phyloP scores from a whole-genome alignment of 2,797 vertebrate species.

The Schizothorax lantsangensis region DNA sequence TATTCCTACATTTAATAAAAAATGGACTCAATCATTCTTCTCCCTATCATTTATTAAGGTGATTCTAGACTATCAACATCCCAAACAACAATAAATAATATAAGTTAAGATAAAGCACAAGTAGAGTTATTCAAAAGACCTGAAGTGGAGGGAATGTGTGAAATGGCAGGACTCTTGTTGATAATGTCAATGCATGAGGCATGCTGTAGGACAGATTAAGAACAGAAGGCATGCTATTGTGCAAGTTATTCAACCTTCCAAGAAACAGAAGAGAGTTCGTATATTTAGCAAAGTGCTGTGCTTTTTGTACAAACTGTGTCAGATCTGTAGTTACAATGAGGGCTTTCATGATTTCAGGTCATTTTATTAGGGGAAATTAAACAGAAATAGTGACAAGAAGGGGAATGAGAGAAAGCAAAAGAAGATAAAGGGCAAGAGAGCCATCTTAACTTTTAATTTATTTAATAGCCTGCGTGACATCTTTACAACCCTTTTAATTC shows the following conservation, averaged over 20 bases:
- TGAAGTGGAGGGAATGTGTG: not conserved
- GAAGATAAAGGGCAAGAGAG: not conserved
- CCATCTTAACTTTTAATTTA: not conserved
- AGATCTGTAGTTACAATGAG: constrained; percentile 36
- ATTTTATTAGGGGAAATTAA: constrained; percentile 27
- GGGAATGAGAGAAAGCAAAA: not conserved
- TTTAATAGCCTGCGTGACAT: not conserved
- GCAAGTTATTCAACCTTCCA: constrained; percentile 39
- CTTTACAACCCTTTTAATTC: not conserved
- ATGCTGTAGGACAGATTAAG: constrained; percentile 14
- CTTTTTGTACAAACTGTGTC: constrained; percentile 34
- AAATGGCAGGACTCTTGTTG: not conserved
- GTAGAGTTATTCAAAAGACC: not conserved
- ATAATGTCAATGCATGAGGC: constrained; percentile 25
- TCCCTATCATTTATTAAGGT: not conserved
- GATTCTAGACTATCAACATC: not conserved
- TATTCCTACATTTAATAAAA: not conserved
- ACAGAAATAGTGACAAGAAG: not conserved
- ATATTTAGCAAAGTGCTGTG: constrained; percentile 36
- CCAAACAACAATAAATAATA: not conserved
- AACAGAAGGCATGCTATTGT: constrained; percentile 29
- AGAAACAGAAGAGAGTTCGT: constrained; percentile 14
- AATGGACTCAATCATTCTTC: not conserved
- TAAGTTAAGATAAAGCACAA: not conserved
- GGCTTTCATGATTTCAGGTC: constrained; percentile 35